phyloP scores from a whole-genome alignment of 1,140 invertebrate genomes.

The Trachymyrmex cornetzi region DNA sequence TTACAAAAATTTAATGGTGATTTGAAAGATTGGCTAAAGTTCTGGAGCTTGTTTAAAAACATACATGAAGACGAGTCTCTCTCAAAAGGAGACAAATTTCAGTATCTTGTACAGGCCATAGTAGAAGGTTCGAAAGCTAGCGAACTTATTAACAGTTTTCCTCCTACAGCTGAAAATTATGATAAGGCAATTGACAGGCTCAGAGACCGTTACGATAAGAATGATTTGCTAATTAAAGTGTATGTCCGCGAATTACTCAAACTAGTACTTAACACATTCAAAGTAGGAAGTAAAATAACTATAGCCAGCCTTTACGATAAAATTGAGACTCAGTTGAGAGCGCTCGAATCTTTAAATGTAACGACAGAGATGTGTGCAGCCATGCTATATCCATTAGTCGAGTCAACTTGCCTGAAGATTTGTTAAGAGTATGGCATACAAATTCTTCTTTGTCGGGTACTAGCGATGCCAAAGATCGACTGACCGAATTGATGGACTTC shows the following conservation, averaged over 20 bases:
- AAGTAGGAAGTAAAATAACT: background rate
- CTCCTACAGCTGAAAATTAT: background rate
- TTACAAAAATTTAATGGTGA: background rate
- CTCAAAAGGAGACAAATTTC: no score
- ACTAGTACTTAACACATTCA: background rate
- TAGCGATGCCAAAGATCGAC: constrained; percentile 26
- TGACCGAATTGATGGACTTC: constrained; percentile 72
- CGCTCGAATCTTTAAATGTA: background rate
- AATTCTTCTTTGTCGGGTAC: background rate
- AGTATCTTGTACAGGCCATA: background rate
- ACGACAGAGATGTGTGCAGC: no score
- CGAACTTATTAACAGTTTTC: background rate
- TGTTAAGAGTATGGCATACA: background rate
- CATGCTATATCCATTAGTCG: no score
- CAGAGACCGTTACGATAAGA: background rate
- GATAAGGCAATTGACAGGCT: background rate
- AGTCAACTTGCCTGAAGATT: background rate
- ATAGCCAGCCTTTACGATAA: background rate
- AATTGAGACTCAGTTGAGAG: background rate
- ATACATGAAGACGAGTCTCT: no score
- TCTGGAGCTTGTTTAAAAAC: background rate
- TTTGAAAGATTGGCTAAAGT: background rate
- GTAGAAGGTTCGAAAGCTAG: background rate
- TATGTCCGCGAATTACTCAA: background rate
- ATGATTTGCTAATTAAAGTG: background rate